Base-by-base conservation (phyloP, 2,113 vertebrate genomes). In the Ammodytes marinus region DNA sequence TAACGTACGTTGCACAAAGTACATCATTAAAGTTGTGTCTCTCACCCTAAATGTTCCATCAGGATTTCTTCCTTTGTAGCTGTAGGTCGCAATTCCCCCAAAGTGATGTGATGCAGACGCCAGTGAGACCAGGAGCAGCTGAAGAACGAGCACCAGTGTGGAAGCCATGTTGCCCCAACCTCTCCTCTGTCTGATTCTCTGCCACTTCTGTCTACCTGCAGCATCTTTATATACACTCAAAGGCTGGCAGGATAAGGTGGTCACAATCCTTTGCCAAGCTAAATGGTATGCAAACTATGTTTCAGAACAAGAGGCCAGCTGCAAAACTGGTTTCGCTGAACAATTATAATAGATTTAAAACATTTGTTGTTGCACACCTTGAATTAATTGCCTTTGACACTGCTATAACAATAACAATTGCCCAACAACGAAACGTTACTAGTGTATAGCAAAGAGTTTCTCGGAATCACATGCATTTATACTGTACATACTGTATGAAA, bases 71-170 rank as follows among this genome's bases (percentile, higher is more conserved):
- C 82, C 87, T 53, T 71, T 89, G 75, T 67, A 68, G 54, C 4
- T 55, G 69, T 8, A 88, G 27, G n/a, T 66, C 8, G 4, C 1
- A 0, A 6, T 42, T 39, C 72, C 87, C 0, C 86, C 91, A 0
- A 8, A 88, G 37, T 14, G 4, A 57, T 90, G 85, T 0, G 88
- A 90, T 0, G 90, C 89, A 0, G 84, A 82, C 3, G 13, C 79
- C 76, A 80, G 50, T 1, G 86, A 81, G 65, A 82, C 49, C 89
- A 92, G 83, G 27, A 91, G 79, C 81, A 89, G 75, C 75, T 74
- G 85, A 6, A 89, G 83, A 19, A 90, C 52, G 1, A 81, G n/a
- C n/a, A 72, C 27, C 35, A 6, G 55, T 0, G 65, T 53, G 35
- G 68, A 60, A 2, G 66, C 73, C 92, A 93, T 93, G 84, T 46